Evolutionary conservation across 2,113 vertebrate species (phyloP), one percentile per base, ranked within the genome.

Genomic region (Aptenodytes patagonicus): DNA sequence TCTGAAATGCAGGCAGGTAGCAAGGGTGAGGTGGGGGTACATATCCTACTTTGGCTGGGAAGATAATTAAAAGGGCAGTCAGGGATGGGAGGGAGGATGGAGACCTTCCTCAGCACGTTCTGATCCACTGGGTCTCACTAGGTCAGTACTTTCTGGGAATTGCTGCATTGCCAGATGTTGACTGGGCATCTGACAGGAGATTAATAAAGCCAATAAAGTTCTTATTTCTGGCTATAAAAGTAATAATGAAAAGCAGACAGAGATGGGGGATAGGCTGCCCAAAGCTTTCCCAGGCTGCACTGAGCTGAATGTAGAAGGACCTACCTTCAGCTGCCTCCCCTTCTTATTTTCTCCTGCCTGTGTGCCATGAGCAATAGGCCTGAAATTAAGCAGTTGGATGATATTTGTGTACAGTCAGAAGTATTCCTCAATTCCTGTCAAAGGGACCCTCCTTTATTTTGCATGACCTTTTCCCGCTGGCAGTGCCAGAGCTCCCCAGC

Each of bases 221-320:
- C 93, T 94, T 95, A 89, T 95, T 97, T 90, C 92, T 95, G 73
- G 61, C 94, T 77, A 94, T 96, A 95, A 97, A 83, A 95, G 78
- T 36, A 89, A 87, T 76, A 93, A 94, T 66, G 87, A 71, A 89
- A 91, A 92, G 83, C 88, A 92, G 68, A 72, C 24, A 81, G 66
- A 52, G 75, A 44, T 38, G 51, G 51, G 24, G 57, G 24, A 57
- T 28, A 90, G 42, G 60, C 70, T 81, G 82, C 60, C 55, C 47
- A 62, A 85, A 90, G 72, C 62, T 13, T 32, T 89, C 68, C 28
- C 34, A 54, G 26, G 46, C 17, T 42, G 29, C 49, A 12, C 46
- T 49, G 40, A 89, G 66, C 32, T 1, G 9, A 52, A 54, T 16
- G 34, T 2, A 75, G 70, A 69, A 58, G n/a, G 52, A 94, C 9